Evolutionary conservation across 2,888 invertebrate species (phyloP), one percentile per base, ranked within the genome.

Genomic region (Tuberolachnus salignus): DNA sequence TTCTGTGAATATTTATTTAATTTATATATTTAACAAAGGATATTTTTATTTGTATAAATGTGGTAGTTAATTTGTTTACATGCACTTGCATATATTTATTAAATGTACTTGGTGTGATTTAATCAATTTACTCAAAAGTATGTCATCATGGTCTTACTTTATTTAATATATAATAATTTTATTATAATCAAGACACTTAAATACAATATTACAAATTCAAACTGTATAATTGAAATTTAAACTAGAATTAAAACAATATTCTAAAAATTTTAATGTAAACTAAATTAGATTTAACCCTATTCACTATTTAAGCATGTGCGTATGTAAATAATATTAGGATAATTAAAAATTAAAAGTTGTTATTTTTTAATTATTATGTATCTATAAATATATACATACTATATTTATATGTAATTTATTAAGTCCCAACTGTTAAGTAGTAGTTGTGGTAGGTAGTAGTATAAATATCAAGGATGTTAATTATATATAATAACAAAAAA

Each of bases 251-350:
- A 26, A 26, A 51, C 67, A 49, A 16, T 23, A n/a, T 49, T 59
- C 14, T 61, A 26, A 49, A 34, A n/a, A 46, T 26, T 59, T 42
- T 59, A 46, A 26, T 72, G 59, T 59, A 59, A 49, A 72, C 49
- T 49, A 19, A 49, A 61, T 44, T 70, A 70, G 55, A 46, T 72
- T 34, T 73, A 63, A 73, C 51, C 19, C 51, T 59, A 44, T 10
- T 13, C 23, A 11, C 61, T 23, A 42, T 59, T 23, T 71, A 71
- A 59, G 46, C 13, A 46, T 72, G 59, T 72, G 71, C 4, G 71
- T 72, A 42, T 74, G 73, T 74, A 74, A 63, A 74, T 74, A 74
- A 72, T 61, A 61, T 44, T 74, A 74, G 42, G 44, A n/a, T 74
- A 64, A 73, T 73, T 34, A 21, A 74, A 63, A 21, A 71, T 71